phyloP scores from a whole-genome alignment of 2,888 invertebrate species.

The Drosophila greeni region DNA sequence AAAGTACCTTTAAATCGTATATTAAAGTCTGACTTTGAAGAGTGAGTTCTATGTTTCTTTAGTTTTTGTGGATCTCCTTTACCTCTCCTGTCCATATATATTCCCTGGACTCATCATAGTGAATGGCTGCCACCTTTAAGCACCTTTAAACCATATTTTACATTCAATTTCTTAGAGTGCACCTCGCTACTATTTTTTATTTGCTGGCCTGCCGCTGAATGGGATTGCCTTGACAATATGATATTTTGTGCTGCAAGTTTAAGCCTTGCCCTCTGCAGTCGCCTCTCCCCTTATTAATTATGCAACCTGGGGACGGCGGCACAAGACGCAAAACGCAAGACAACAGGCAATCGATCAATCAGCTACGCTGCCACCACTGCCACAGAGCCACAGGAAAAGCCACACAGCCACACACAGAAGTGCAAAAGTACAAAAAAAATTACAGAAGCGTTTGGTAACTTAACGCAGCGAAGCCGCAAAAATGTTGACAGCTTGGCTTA shows the following conservation, averaged over 20 bases:
- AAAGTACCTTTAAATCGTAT: not conserved
- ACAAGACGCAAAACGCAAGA: slow-evolving; percentile 35
- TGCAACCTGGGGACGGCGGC: slow-evolving; percentile 60
- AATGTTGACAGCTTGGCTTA: slow-evolving; percentile 54
- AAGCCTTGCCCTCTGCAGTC: slow-evolving; percentile 27
- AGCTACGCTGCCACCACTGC: slow-evolving; percentile 42
- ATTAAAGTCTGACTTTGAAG: not conserved
- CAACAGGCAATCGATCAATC: slow-evolving; percentile 65
- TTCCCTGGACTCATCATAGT: not conserved
- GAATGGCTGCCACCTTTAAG: not conserved
- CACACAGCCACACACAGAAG: slow-evolving; percentile 27
- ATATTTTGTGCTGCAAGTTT: slow-evolving; percentile 56
- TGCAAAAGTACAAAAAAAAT: slow-evolving; percentile 8
- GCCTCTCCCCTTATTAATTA: slow-evolving; percentile 63
- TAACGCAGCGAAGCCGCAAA: slow-evolving; percentile 61
- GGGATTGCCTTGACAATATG: slow-evolving; percentile 57
- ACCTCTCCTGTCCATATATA: not conserved
- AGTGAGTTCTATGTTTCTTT: too few species aligned
- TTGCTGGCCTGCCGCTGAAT: slow-evolving; percentile 10
- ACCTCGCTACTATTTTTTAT: slow-evolving; percentile 6
- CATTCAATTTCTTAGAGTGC: slow-evolving; percentile 17
- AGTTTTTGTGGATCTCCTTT: too few species aligned
- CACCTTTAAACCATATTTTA: not conserved
- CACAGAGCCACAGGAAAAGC: slow-evolving; percentile 8
- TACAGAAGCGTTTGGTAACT: slow-evolving; percentile 67